Percentiles rank a stretch among this genome's conserved stretches.
phyloP scores from a whole-genome alignment of 37 sponge, comb jelly and placozoan species.

The Ephydatia muelleri region DNA sequence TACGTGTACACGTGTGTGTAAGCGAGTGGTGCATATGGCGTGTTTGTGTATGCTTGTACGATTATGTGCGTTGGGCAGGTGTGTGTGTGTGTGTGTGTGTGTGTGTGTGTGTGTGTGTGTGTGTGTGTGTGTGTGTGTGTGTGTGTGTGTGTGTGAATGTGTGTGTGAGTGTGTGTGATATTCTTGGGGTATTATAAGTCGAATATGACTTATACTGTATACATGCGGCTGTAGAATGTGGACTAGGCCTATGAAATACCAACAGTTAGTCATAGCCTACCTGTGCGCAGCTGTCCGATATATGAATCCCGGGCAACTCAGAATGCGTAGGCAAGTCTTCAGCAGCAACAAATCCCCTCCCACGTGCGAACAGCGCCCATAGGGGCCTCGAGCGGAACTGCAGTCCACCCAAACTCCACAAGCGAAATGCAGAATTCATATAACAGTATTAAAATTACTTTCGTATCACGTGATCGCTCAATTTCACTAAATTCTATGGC shows the following conservation, averaged over 20 bases:
- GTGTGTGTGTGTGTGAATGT: no score
- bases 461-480: neutral
- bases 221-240: neutral
- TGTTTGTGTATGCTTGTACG: no score
- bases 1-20: no score
- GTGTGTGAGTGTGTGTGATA: neutral
- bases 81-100: no score
- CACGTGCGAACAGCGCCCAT: neutral
- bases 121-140: no score
- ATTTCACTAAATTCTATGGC: neutral
- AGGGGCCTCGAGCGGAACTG: neutral
- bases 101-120: no score
- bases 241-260: neutral
- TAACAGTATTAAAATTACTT: neutral
- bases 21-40: no score
- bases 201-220: neutral
- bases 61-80: neutral
- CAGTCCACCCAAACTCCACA: neutral
- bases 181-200: neutral
- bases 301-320: neutral
- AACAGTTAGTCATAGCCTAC: no score
- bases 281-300: constrained; percentile 27
- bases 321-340: neutral
- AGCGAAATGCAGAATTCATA: neutral
- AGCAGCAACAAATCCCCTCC: neutral